These are phyloP conservation scores for Piaya cayana DNA, from an alignment of 2,113 vertebrate species.

Conservation along the genomic window DNA sequence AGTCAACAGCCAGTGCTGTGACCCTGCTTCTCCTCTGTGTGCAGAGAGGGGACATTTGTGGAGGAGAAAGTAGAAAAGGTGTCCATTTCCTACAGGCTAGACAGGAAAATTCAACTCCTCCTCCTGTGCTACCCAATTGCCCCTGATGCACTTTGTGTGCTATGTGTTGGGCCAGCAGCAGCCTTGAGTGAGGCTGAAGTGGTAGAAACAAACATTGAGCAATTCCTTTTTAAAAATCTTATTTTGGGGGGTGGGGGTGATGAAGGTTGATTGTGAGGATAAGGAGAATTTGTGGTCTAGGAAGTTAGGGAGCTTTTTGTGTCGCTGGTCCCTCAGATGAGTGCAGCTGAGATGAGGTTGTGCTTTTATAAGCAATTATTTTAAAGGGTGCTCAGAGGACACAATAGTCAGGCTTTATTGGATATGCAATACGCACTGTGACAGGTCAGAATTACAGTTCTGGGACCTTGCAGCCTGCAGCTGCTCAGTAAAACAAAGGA, in stretches of 20 bases:
- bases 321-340: not conserved
- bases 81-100: not conserved
- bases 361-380: conserved; percentile 56
- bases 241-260: not conserved
- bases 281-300: not conserved
- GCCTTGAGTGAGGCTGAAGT: not conserved
- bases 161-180: not conserved
- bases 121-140: not conserved
- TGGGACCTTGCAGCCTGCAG: conserved; percentile 48
- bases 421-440: conserved; percentile 26
- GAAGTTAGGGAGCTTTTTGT: not conserved
- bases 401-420: conserved; percentile 32
- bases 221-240: not conserved
- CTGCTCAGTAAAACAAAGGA: conserved; percentile 60
- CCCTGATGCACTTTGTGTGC: not conserved
- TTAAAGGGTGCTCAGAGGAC: conserved; percentile 34
- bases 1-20: not conserved
- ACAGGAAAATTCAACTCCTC: not conserved
- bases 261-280: not conserved
- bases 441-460: conserved; percentile 49
- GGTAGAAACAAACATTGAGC: not conserved
- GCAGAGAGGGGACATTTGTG: not conserved
- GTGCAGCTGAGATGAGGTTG: not conserved
- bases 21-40: not conserved
- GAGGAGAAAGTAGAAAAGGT: not conserved